These are phyloP conservation scores for Meriones unguiculatus DNA, from an alignment of 2,113 vertebrate genomes.

Conservation along the genomic window DNA sequence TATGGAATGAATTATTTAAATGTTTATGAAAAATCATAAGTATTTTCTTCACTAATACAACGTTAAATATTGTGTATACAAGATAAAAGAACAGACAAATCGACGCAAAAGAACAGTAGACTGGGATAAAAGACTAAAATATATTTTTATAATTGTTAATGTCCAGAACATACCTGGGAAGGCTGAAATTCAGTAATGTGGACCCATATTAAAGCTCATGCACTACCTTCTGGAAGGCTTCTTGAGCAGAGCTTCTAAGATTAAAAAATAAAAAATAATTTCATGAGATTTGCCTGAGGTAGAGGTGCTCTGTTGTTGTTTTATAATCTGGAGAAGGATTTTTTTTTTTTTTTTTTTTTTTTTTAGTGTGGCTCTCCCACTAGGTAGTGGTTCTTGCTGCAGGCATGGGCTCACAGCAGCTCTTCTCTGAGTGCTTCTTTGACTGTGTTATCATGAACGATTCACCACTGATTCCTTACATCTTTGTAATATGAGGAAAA, in stretches of 20 bases:
- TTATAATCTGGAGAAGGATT: neutral
- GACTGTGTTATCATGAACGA: neutral
- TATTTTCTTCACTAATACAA: neutral
- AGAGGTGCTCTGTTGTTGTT: neutral
- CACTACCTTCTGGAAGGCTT: neutral
- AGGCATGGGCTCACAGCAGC: fast-evolving
- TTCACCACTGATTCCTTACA: neutral
- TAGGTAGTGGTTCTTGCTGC: neutral
- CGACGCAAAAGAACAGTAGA: neutral
- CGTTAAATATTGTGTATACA: neutral
- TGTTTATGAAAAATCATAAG: neutral
- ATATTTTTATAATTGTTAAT: neutral
- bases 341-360: too few species aligned
- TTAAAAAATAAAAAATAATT: neutral
- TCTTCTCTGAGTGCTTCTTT: neutral
- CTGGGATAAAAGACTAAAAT: neutral
- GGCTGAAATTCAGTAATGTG: neutral
- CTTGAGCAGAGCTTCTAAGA: neutral
- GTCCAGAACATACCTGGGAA: neutral
- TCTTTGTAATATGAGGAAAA: neutral
- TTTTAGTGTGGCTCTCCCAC: too few species aligned
- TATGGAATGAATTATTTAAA: neutral
- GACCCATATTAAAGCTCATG: neutral
- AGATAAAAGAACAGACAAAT: neutral
- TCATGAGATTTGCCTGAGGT: neutral